Conservation (phyloP, 1,140 invertebrate species). For the Pomacea maculata region DNA sequence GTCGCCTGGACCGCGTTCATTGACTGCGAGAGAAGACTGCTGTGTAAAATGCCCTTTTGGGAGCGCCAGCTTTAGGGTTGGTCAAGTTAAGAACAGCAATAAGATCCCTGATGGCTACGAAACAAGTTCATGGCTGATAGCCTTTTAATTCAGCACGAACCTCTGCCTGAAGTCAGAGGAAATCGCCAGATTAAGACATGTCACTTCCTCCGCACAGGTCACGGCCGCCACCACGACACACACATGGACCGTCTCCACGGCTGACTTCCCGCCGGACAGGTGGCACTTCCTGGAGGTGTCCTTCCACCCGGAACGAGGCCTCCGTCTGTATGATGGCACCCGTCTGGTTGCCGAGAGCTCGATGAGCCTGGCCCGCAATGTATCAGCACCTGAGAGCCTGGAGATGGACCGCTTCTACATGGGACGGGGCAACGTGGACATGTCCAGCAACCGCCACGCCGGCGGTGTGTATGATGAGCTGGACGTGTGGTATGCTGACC, state of each 20-base stretch:
- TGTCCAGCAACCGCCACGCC: conserved; percentile 41
- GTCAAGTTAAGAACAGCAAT: too few species aligned
- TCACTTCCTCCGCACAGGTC: conserved; percentile 8
- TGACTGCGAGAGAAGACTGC: too few species aligned
- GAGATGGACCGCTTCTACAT: conserved; percentile 41
- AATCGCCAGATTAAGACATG: too few species aligned
- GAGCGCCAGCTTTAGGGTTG: too few species aligned
- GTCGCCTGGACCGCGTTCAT: too few species aligned
- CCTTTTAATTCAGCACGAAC: too few species aligned
- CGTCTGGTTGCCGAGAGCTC: conserved; percentile 34
- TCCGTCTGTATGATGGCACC: conserved; percentile 53
- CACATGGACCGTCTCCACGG: conserved; percentile 44
- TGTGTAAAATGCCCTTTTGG: too few species aligned
- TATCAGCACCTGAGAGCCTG: not conserved
- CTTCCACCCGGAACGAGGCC: conserved; percentile 54
- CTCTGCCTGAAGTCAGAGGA: too few species aligned
- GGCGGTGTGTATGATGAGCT: conserved; percentile 57
- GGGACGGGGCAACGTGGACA: conserved; percentile 43
- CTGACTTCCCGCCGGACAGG: conserved; percentile 33
- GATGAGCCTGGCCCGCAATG: not conserved
- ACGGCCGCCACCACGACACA: conserved; percentile 42
- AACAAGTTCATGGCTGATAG: too few species aligned
- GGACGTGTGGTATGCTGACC: conserved; percentile 58
- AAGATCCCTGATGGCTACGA: too few species aligned
- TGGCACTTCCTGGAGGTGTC: conserved; percentile 62